These are phyloP conservation scores for Coregonus ussuriensis DNA, from an alignment of 2,797 vertebrate genomes.

Conservation along the genomic window DNA sequence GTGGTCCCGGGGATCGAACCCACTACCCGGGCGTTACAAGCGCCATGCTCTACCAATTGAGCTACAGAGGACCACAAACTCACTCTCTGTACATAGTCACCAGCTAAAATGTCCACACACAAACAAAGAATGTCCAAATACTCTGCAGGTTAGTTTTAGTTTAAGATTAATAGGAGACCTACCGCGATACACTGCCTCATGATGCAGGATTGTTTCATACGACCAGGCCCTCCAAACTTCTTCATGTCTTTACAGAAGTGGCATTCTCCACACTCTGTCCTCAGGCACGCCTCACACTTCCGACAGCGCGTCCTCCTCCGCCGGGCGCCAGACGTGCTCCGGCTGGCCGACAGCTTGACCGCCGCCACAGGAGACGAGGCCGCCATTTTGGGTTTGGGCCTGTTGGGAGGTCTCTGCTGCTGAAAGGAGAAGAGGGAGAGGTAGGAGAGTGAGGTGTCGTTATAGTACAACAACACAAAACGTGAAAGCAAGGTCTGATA, in stretches of 20 bases:
- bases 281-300: constrained; percentile 93
- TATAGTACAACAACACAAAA: not conserved
- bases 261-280: constrained; percentile 95
- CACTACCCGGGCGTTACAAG: too few species aligned
- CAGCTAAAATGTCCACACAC: not conserved
- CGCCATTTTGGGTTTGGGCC: constrained; percentile 91
- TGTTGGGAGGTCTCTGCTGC: constrained; percentile 86
- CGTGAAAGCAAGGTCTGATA: constrained; percentile 8
- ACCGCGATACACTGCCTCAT: constrained; percentile 98
- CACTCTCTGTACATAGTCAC: not conserved
- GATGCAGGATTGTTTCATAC: constrained; percentile 99
- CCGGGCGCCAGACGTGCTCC: constrained; percentile 87
- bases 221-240: constrained; percentile 95
- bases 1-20: too few species aligned
- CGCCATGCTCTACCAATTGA: too few species aligned
- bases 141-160: not conserved
- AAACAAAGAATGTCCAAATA: not conserved
- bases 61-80: not conserved
- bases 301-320: constrained; percentile 93
- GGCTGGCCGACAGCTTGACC: constrained; percentile 87
- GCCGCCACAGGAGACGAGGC: constrained; percentile 82
- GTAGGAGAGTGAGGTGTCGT: not conserved
- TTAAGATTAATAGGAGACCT: constrained; percentile 59
- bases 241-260: constrained; percentile 99
- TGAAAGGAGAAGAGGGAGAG: constrained; percentile 17